phyloP scores from a whole-genome alignment of 1,140 invertebrate species.

The Drosophila busckii region DNA sequence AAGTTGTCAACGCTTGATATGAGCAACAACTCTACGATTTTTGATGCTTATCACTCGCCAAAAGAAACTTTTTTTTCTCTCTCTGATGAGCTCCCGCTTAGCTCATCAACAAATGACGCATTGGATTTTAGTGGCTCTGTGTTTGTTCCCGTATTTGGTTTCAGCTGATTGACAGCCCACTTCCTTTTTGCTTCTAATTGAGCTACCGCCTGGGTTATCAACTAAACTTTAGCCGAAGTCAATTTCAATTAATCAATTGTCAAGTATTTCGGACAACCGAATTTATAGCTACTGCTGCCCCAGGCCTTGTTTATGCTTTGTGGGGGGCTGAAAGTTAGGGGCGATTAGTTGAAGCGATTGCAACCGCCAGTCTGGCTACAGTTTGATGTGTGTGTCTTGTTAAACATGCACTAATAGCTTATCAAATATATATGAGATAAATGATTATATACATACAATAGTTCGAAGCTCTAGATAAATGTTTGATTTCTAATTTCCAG shows the following conservation, averaged over 20 bases:
- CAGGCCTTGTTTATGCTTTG: slow-evolving; percentile 21
- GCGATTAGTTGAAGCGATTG: slow-evolving; percentile 14
- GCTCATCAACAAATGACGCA: slow-evolving; percentile 68
- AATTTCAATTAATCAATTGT: slow-evolving; percentile 75
- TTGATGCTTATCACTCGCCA: slow-evolving; percentile 36
- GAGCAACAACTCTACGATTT: slow-evolving; percentile 14
- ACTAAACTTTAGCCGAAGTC: slow-evolving; percentile 59
- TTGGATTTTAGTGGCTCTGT: slow-evolving; percentile 21
- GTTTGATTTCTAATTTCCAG: too few species aligned
- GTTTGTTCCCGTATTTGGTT: slow-evolving; percentile 19
- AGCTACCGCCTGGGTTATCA: slow-evolving; percentile 34
- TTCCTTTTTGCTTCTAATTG: slow-evolving; percentile 9
- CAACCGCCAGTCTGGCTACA: too few species aligned
- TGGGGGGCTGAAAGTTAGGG: slow-evolving; percentile 16
- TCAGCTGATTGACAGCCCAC: slow-evolving; percentile 38
- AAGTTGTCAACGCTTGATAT: slow-evolving; percentile 69
- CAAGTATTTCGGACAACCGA: slow-evolving; percentile 69
- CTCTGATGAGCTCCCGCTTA: slow-evolving; percentile 24
- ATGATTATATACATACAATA: neutral
- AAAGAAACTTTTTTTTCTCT: slow-evolving; percentile 47
- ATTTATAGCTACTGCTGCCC: slow-evolving; percentile 65
- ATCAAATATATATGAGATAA: neutral
- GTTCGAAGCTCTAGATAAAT: too few species aligned
- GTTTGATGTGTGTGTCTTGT: too few species aligned
- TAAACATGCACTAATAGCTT: too few species aligned